Base-by-base conservation (phyloP, 2,797 vertebrate genomes). In the Hirundo rustica region DNA sequence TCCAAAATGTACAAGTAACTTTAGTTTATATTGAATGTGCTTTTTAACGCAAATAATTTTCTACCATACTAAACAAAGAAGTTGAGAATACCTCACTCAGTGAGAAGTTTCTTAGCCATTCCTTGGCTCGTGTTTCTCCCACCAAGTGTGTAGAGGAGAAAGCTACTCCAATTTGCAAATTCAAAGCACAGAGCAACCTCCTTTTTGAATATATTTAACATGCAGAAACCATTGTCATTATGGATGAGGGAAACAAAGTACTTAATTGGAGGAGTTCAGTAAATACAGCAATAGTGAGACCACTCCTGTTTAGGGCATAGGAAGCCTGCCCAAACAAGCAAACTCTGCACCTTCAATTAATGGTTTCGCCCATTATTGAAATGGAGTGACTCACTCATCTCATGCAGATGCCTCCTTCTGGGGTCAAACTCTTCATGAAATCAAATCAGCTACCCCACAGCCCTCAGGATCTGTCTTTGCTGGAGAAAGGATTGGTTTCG, bases 251-350 rank as follows among this genome's bases (percentile, higher is more conserved):
- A 73, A 95, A 85, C 68, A 90, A 91, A 95, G 64, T 84, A 67
- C 55, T 89, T 95, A 85, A 94, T 76, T 92, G 79, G 38, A 76
- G 58, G 82, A 92, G 44, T 77, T 93, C 65, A 67, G 77, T 86
- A 86, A 94, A 95, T 93, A 90, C 76, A 95, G 74, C 78, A 92
- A 89, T 86, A 89, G 80, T 30, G 71, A 92, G 84, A 90, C 76
- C 65, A 48, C 45, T 94, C 77, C 65, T 93, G 92, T n/a, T 83
- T 89, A 61, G 36, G 75, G 74, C 12, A 5, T 44, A 86, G 0
- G 3, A 83, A 89, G 88, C 96, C 79, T 96, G 94, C 88, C 90
- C 91, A 62, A 94, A 80, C 92, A 95, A 74, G 91, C 70, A 72
- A 85, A 77, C 51, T 23, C 20, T 78, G 78, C 19, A 15, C 45